Evolutionary conservation across 2,888 invertebrate species (phyloP).

Genomic region (Apamea epomidion): DNA sequence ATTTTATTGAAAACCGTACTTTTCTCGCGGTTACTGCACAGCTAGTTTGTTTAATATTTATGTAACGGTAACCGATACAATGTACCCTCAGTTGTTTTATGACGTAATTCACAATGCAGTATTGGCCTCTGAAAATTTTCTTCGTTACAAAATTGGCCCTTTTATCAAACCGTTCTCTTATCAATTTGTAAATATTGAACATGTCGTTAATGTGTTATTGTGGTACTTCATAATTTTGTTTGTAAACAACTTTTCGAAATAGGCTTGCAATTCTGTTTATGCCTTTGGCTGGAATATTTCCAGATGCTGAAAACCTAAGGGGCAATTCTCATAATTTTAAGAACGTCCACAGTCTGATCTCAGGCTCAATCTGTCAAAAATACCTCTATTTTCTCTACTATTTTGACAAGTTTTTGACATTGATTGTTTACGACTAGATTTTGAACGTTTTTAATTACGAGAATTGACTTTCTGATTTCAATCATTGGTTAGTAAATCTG

Average conservation of each 20-base stretch:
- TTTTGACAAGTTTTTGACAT: no score
- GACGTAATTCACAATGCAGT: slow-evolving; percentile 3
- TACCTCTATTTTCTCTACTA: no score
- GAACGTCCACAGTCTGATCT: no score
- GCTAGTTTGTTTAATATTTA: background rate
- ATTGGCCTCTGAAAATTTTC: slow-evolving; percentile 3
- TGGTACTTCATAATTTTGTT: slow-evolving; percentile 28
- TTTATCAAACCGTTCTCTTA: slow-evolving; percentile 14
- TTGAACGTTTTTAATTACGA: no score
- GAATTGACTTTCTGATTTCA: no score
- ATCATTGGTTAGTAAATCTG: background rate
- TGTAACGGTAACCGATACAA: background rate
- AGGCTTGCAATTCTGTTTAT: slow-evolving; percentile 1
- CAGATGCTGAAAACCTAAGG: background rate
- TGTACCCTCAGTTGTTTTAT: background rate
- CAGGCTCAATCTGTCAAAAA: no score
- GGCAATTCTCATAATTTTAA: no score
- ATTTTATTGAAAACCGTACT: background rate
- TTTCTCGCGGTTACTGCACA: background rate
- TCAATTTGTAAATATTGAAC: slow-evolving; percentile 48
- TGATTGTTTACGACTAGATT: no score
- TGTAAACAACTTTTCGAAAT: slow-evolving; percentile 32
- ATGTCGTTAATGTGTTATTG: slow-evolving; percentile 31
- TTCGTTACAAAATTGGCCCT: slow-evolving; percentile 19
- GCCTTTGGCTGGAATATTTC: background rate